Conservation (phyloP, 2,797 vertebrate genomes). For the Argyrosomus regius region DNA sequence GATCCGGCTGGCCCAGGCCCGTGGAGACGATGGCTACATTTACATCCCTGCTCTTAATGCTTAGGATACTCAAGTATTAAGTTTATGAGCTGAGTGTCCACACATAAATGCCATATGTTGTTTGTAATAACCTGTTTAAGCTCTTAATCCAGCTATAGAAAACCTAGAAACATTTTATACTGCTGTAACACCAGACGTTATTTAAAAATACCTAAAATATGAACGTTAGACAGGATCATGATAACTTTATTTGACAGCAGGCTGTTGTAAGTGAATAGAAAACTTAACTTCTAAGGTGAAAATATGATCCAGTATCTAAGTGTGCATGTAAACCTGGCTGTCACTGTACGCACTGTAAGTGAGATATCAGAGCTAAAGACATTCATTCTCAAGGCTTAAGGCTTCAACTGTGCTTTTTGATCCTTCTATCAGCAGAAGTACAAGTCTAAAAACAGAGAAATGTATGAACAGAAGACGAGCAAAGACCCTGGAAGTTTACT, state of each 20-base stretch:
- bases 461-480: not conserved
- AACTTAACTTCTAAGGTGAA: not conserved
- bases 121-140: slow-evolving; percentile 21
- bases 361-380: slow-evolving; percentile 1
- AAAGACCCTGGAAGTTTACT: slow-evolving; percentile 35
- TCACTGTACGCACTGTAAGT: not conserved
- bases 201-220: not conserved
- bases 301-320: not conserved
- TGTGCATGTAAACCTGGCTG: not conserved
- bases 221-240: not conserved
- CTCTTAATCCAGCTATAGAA: not conserved
- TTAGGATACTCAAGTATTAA: slow-evolving; percentile 5
- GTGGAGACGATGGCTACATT: slow-evolving; percentile 19
- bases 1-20: slow-evolving; percentile 30
- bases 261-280: not conserved
- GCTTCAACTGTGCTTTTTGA: not conserved
- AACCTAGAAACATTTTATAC: not conserved
- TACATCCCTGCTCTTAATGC: slow-evolving; percentile 1
- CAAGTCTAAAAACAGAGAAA: slow-evolving; percentile 1
- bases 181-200: not conserved
- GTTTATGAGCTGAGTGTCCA: slow-evolving; percentile 23
- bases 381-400: not conserved
- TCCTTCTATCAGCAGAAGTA: not conserved
- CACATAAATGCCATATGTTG: slow-evolving; percentile 11
- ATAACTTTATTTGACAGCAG: slow-evolving; percentile 2